A percentile compares a stretch with the other conserved stretches of the same genome.
These are phyloP conservation scores for Taxidea taxus DNA, from an alignment of 2,113 vertebrate genomes.

Conservation along the genomic window DNA sequence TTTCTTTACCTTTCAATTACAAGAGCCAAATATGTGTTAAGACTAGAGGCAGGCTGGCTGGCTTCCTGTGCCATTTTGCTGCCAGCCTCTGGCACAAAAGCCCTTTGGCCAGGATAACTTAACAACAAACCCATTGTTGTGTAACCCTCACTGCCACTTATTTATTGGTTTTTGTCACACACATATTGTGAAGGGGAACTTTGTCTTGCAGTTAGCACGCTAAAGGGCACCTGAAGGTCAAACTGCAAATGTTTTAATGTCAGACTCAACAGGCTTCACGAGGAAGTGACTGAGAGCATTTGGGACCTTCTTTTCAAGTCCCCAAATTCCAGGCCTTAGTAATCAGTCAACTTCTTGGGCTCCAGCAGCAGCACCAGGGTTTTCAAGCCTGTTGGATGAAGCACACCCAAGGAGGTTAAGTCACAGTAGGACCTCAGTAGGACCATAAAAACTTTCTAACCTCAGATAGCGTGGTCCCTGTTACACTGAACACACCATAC, in stretches of 20 bases:
- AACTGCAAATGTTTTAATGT: background rate
- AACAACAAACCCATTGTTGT: slow-evolving; percentile 79
- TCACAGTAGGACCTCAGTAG: background rate
- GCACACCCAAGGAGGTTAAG: background rate
- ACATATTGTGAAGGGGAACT: slow-evolving; percentile 84
- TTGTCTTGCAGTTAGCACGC: slow-evolving; percentile 84
- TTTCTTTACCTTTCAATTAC: slow-evolving; percentile 81
- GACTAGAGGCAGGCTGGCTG: slow-evolving; percentile 70
- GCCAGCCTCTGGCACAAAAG: slow-evolving; percentile 63
- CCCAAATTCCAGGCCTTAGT: background rate
- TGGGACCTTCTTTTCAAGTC: background rate
- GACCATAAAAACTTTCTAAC: background rate
- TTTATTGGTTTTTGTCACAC: slow-evolving; percentile 92
- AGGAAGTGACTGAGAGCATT: background rate
- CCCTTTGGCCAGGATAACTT: slow-evolving; percentile 75
- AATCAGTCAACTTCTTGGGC: background rate
- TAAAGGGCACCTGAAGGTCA: slow-evolving; percentile 82
- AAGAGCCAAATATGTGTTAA: slow-evolving; percentile 79
- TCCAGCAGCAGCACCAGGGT: background rate
- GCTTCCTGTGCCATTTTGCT: slow-evolving; percentile 82
- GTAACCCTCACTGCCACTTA: slow-evolving; percentile 79
- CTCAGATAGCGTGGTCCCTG: background rate
- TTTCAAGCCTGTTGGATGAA: background rate
- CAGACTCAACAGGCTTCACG: background rate
- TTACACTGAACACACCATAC: background rate